Evolutionary conservation across 2,888 invertebrate genomes (phyloP), one percentile per base, ranked within the genome.

Genomic region (Enchytraeus crypticus): DNA sequence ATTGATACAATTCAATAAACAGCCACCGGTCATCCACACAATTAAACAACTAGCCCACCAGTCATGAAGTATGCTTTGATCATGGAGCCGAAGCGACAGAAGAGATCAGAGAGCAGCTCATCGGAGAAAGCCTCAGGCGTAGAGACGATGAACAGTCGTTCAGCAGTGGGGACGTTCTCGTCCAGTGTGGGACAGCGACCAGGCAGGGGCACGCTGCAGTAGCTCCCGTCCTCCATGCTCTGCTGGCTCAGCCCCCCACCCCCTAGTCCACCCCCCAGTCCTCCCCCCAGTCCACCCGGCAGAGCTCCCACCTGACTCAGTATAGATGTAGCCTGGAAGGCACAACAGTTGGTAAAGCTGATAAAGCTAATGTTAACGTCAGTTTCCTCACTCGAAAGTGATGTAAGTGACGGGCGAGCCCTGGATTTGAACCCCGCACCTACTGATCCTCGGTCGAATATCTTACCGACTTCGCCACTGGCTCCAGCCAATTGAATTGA

Each of bases 1-100:
- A n/a, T n/a, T n/a, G n/a, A n/a, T n/a, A n/a, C n/a, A n/a, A n/a
- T n/a, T n/a, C n/a, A n/a, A n/a, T n/a, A n/a, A n/a, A n/a, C n/a
- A n/a, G n/a, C n/a, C n/a, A n/a, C n/a, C n/a, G n/a, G n/a, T n/a
- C n/a, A n/a, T n/a, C n/a, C n/a, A n/a, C n/a, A n/a, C n/a, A n/a
- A n/a, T n/a, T n/a, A n/a, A n/a, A n/a, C n/a, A n/a, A n/a, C n/a
- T n/a, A n/a, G n/a, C 69, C 58, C 54, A 74, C 91, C 89, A 53
- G 87, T 87, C 69, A 93, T 81, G 77, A 92, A 85, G 75, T 90
- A 92, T 2, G 92, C 89, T 77, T 91, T 92, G 61, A 92, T 90
- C 11, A 93, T 82, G 75, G 88, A 85, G 5, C 92, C 92, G 81
- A 93, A 93, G 72, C 92, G 85, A 71, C 89, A 89, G 78, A 93